These are phyloP conservation scores for Psammodynastes pulverulentus DNA, from an alignment of 2,113 vertebrate species.

Conservation along the genomic window DNA sequence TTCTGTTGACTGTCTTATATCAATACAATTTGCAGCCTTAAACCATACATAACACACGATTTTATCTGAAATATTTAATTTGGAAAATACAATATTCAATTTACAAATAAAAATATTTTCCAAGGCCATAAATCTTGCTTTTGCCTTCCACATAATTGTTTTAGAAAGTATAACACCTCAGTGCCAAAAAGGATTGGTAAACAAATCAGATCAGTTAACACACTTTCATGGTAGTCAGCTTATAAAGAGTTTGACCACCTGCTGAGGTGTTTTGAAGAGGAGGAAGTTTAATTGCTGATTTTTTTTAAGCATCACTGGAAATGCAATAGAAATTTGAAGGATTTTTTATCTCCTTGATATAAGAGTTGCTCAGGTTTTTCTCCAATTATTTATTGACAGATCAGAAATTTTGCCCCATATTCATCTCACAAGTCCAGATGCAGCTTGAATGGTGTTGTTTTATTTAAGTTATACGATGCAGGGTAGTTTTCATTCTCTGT, in stretches of 20 bases:
- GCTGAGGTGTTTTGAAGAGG: neutral
- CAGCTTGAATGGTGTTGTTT: neutral
- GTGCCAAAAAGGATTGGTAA: neutral
- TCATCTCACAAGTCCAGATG: neutral
- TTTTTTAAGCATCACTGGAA: neutral
- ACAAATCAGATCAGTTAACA: slow-evolving; percentile 19
- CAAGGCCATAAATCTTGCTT: slow-evolving; percentile 7
- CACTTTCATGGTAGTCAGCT: neutral
- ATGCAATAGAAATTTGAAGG: neutral
- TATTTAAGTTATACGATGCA: neutral
- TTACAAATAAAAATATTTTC: slow-evolving; percentile 13
- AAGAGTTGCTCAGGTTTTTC: neutral
- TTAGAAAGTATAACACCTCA: neutral
- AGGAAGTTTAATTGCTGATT: neutral
- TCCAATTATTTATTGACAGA: neutral
- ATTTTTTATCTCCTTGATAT: neutral
- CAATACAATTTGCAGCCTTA: slow-evolving; percentile 18
- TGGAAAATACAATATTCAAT: slow-evolving; percentile 21
- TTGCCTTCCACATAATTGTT: slow-evolving; percentile 6
- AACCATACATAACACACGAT: slow-evolving; percentile 55
- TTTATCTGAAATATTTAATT: slow-evolving; percentile 43
- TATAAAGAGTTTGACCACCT: neutral
- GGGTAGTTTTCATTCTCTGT: neutral
- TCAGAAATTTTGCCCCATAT: neutral
- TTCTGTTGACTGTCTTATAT: neutral